Evolutionary conservation across 2,113 vertebrate species (phyloP).

Genomic region (Ptyas mucosa): DNA sequence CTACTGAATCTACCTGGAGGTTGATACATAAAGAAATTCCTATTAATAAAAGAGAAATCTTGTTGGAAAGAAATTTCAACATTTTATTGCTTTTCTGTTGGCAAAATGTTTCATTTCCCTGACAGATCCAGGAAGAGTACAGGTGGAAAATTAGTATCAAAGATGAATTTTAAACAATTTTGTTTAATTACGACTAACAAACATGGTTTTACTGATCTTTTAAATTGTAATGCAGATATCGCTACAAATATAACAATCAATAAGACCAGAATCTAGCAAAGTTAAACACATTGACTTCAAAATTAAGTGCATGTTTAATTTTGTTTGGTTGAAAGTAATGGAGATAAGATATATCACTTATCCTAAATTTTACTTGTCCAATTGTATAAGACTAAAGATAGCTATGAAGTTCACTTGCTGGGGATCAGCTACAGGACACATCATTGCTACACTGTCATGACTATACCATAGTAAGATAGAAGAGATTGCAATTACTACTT

Average conservation of each 20-base stretch:
- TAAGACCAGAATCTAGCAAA: neutral
- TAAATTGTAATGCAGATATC: neutral
- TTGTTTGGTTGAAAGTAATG: neutral
- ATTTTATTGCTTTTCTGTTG: slow-evolving; percentile 37
- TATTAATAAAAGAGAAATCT: neutral
- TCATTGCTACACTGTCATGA: neutral
- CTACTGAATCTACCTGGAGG: neutral
- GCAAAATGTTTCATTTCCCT: neutral
- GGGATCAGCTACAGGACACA: neutral
- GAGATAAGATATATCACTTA: neutral
- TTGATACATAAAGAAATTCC: slow-evolving; percentile 25
- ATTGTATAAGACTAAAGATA: neutral
- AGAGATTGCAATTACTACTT: neutral
- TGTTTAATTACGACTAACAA: neutral
- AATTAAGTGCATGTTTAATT: neutral
- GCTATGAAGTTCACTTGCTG: neutral
- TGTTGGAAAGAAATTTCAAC: slow-evolving; percentile 1
- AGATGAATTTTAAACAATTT: neutral
- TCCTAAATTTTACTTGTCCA: neutral
- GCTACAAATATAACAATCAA: neutral
- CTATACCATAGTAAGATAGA: neutral
- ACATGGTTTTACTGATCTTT: neutral
- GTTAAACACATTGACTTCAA: neutral
- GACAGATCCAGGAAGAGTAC: neutral
- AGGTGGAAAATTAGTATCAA: neutral